These are phyloP conservation scores for Sigmodon hispidus DNA, from an alignment of 2,113 vertebrate genomes.

Conservation along the genomic window DNA sequence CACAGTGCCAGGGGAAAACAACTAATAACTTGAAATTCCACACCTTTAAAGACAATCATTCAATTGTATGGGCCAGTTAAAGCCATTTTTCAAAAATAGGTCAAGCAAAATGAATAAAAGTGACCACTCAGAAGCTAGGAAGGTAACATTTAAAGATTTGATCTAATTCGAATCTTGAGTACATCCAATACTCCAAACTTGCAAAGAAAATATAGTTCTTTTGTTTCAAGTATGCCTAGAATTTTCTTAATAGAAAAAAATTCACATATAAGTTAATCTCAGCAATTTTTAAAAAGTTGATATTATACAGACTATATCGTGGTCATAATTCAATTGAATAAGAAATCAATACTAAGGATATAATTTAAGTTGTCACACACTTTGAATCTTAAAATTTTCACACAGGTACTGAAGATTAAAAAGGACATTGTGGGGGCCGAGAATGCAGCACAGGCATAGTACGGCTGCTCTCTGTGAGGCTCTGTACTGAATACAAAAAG, in stretches of 20 bases:
- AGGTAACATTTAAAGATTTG: neutral
- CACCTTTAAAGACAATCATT: neutral
- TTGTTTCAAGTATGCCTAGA: conserved; percentile 5
- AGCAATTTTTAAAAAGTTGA: neutral
- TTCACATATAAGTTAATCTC: neutral
- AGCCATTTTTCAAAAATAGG: conserved; percentile 6
- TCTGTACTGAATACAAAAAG: neutral
- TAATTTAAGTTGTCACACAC: neutral
- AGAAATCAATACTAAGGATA: conserved; percentile 15
- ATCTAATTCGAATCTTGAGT: neutral
- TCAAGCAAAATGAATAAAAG: neutral
- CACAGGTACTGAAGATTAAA: neutral
- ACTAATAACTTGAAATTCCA: neutral
- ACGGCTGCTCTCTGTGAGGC: neutral
- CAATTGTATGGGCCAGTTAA: neutral
- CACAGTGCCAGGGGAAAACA: neutral
- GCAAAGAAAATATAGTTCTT: neutral
- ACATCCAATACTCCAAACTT: neutral
- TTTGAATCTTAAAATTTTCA: neutral
- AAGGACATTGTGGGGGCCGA: neutral
- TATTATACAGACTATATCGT: neutral
- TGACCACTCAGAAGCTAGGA: neutral
- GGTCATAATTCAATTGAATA: neutral
- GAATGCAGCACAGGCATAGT: neutral
- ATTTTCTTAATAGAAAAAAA: conserved; percentile 1